Conservation (phyloP, 1,140 invertebrate genomes). For the Monochamus saltuarius region DNA sequence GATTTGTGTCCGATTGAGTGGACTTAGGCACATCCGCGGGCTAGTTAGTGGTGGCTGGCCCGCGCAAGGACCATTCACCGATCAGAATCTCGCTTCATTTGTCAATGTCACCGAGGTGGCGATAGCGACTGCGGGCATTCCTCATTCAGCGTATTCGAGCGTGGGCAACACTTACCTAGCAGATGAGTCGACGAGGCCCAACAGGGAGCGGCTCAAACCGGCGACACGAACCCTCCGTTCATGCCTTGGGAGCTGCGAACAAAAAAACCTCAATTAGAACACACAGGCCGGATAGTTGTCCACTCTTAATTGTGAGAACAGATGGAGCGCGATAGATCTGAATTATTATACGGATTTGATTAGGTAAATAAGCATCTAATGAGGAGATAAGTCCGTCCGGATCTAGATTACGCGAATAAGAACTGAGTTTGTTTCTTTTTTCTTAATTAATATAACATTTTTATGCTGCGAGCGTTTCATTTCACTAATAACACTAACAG, state of each 20-base stretch:
- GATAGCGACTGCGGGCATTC: conserved; percentile 53
- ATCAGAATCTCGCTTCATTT: conserved; percentile 64
- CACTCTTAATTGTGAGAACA: conserved; percentile 27
- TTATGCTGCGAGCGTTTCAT: no score
- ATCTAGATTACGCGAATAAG: no score
- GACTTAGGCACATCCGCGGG: conserved; percentile 26
- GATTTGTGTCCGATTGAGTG: conserved; percentile 35
- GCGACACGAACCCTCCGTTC: conserved; percentile 63
- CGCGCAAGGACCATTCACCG: conserved; percentile 56
- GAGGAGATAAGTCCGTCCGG: no score
- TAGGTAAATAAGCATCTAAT: no score
- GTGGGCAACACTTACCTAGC: conserved; percentile 38
- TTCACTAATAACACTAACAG: no score
- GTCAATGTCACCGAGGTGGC: conserved; percentile 64
- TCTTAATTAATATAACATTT: no score
- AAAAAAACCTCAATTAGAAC: conserved; percentile 35
- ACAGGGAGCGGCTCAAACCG: conserved; percentile 55
- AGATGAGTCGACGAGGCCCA: conserved; percentile 28
- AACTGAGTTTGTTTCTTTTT: no score
- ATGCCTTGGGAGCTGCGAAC: conserved; percentile 61
- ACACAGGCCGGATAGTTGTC: conserved; percentile 20
- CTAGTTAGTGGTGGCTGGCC: conserved; percentile 31
- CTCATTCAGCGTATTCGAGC: conserved; percentile 44
- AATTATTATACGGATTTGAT: no score
- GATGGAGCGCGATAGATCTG: no score